Evolutionary conservation across 2,113 vertebrate species (phyloP), one percentile per base, ranked within the genome.

Genomic region (Orcinus orca): DNA sequence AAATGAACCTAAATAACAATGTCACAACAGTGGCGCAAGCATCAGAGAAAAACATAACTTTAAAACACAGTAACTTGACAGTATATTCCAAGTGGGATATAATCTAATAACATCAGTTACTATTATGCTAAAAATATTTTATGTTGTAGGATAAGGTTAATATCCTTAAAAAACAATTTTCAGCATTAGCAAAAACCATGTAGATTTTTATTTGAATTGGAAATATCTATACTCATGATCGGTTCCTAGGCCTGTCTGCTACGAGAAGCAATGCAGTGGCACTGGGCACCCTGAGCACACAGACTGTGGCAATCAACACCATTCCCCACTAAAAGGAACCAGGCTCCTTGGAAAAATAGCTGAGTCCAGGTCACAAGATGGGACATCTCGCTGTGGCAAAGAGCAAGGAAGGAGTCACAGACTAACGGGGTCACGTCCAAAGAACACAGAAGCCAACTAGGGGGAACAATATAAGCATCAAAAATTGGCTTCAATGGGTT

Each of bases 31-130:
- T 29, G 47, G 85, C 79, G 82, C 38, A n/a, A 33, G 8, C 21
- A 26, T 82, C 47, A 50, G 47, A 68, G 47, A 76, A 88, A 47
- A 47, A 71, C 1, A 2, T n/a, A 68, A 92, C 76, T 85, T 70
- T n/a, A 88, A 83, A 88, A 60, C 44, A 91, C 74, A 76, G 8
- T 68, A 62, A 76, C 47, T 13, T 76, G 60, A 68, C 60, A n/a
- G 36, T 29, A 70, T 68, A 77, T 50, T 77, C 70, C 17, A 63
- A 92, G 36, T 47, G 65, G 17, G 17, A 74, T n/a, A 31, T 25
- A 63, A 23, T 18, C 18, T 80, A 87, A 71, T 29, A 77, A 76
- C 26, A 47, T 26, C 20, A 73, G 21, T 41, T n/a, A 65, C 17
- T 33, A 10, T 80, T 36, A 73, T 33, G 65, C 17, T 67, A 58